These are phyloP conservation scores for Diogma glabrata DNA, from an alignment of 2,888 invertebrate species.

Conservation along the genomic window DNA sequence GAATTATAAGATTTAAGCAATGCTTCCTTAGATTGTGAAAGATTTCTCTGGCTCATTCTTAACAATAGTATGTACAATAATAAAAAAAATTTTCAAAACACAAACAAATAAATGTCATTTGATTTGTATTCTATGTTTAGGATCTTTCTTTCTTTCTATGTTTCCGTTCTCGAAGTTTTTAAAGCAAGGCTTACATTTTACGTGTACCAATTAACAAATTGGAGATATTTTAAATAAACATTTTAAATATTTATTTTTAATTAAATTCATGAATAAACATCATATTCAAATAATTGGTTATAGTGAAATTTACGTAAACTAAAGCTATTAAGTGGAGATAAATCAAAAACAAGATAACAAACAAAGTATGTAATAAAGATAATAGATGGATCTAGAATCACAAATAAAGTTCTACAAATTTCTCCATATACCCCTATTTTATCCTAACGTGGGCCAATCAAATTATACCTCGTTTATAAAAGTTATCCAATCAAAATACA, in stretches of 20 bases:
- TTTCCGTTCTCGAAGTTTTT: too few relatives aligned
- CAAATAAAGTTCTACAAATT: neutral
- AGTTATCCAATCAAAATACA: constrained; percentile 23
- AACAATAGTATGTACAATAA: neutral
- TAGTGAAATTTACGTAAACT: too few relatives aligned
- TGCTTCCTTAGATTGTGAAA: constrained; percentile 91
- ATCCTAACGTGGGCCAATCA: constrained; percentile 28
- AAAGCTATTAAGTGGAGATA: too few relatives aligned
- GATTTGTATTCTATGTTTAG: neutral
- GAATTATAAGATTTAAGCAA: constrained; percentile 89
- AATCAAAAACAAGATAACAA: too few relatives aligned
- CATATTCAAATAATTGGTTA: too few relatives aligned
- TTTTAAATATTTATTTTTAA: too few relatives aligned
- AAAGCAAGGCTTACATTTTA: too few relatives aligned
- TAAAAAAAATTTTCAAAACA: neutral
- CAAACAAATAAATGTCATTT: constrained; percentile 6
- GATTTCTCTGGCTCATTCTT: constrained; percentile 38
- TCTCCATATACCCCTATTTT: neutral
- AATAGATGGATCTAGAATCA: constrained; percentile 5
- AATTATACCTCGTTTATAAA: constrained; percentile 21
- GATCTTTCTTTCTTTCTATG: too few relatives aligned
- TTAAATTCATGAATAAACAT: too few relatives aligned
- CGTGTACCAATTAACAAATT: too few relatives aligned
- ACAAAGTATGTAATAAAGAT: too few relatives aligned
- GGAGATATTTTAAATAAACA: too few relatives aligned